Evolutionary conservation across 2,113 vertebrate species (phyloP).

Genomic region (Myxocyprinus asiaticus): DNA sequence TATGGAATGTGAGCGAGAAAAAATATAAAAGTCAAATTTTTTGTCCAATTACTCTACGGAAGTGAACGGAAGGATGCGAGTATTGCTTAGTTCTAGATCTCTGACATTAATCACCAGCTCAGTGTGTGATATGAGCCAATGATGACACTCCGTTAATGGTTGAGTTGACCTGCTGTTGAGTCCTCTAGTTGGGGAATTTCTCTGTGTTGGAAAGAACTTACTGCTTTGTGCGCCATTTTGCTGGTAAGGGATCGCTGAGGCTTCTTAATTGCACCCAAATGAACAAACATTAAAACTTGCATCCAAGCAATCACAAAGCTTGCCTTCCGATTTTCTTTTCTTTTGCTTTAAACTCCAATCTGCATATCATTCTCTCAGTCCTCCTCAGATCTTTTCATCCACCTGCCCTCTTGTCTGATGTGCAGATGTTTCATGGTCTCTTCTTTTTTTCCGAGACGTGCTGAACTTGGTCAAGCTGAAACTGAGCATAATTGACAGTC

Average conservation of each 20-base stretch:
- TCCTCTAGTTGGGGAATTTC: not conserved
- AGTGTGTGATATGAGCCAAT: conserved; percentile 8
- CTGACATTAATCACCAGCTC: conserved; percentile 10
- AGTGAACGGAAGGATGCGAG: not conserved
- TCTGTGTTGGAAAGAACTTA: not conserved
- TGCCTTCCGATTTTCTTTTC: no score
- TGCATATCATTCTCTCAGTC: not conserved
- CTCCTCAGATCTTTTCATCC: not conserved
- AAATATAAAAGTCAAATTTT: not conserved
- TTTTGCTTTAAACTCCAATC: not conserved
- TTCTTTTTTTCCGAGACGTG: conserved; percentile 27
- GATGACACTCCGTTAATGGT: conserved; percentile 8
- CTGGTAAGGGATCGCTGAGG: no score
- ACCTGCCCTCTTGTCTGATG: conserved; percentile 3
- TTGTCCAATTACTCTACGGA: conserved; percentile 19
- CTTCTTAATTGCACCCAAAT: no score
- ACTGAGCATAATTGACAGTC: conserved; percentile 48
- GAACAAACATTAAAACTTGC: no score
- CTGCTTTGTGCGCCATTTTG: not conserved
- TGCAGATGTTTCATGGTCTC: conserved; percentile 40
- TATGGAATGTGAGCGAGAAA: not conserved
- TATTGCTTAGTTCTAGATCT: not conserved
- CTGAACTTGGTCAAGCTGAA: conserved; percentile 27
- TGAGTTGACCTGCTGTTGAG: not conserved
- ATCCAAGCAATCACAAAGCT: no score